These are phyloP conservation scores for Tor tambroides DNA, from an alignment of 2,113 vertebrate genomes.

Conservation along the genomic window DNA sequence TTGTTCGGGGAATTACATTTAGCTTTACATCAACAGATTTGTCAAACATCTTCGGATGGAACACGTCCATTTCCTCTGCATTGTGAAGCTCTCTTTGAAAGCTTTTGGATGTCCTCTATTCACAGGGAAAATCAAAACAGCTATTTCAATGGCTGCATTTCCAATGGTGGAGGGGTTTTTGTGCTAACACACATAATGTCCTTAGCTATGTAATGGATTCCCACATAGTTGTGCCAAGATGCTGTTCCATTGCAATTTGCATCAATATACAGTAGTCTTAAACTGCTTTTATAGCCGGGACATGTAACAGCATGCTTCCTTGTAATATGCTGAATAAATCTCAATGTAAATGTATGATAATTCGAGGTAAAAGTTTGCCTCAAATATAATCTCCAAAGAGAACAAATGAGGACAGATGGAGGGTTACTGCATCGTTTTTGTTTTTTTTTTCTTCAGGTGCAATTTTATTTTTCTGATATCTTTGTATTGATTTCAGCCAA, in stretches of 20 bases:
- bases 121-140: conserved; percentile 37
- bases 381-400: not conserved
- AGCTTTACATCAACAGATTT: conserved; percentile 51
- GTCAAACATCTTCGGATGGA: conserved; percentile 47
- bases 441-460: not conserved
- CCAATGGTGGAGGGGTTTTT: conserved; percentile 15
- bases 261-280: conserved; percentile 12
- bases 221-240: conserved; percentile 38
- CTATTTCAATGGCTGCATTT: conserved; percentile 31
- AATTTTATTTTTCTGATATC: not conserved
- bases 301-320: conserved; percentile 21
- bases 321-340: conserved; percentile 22
- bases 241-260: conserved; percentile 34
- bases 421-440: not conserved
- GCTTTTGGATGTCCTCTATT: conserved; percentile 45
- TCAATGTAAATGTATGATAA: conserved; percentile 30
- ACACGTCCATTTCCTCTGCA: conserved; percentile 19
- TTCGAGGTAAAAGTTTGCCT: conserved; percentile 34
- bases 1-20: conserved; percentile 44
- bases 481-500: not conserved
- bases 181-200: conserved; percentile 40
- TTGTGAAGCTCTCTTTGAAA: conserved; percentile 41
- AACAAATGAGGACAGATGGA: conserved; percentile 7
- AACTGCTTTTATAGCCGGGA: conserved; percentile 24
- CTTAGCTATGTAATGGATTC: conserved; percentile 41